Evolutionary conservation across 2,888 invertebrate species (phyloP).

Genomic region (Calliopum simillimum): DNA sequence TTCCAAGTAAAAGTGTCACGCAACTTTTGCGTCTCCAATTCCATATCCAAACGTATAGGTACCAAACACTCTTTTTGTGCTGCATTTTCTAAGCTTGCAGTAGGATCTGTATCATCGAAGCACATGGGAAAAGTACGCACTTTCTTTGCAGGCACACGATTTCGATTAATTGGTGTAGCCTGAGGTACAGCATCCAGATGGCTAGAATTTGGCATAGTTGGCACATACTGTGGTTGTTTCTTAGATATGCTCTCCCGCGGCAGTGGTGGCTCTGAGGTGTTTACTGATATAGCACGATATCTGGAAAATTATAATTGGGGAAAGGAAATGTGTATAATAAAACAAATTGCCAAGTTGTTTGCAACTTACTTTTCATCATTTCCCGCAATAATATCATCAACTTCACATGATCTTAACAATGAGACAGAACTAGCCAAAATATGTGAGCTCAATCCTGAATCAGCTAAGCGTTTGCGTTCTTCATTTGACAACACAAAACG

Average conservation of each 20-base stretch:
- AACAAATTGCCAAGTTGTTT: no score
- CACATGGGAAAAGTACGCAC: slow-evolving; percentile 83
- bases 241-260: slow-evolving; percentile 87
- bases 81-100: slow-evolving; percentile 90
- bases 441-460: no score
- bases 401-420: slow-evolving; percentile 96
- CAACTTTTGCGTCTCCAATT: slow-evolving; percentile 97
- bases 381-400: slow-evolving; percentile 97
- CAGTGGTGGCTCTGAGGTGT: slow-evolving; percentile 85
- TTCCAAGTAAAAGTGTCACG: slow-evolving; percentile 99
- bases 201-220: slow-evolving; percentile 96
- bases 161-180: slow-evolving; percentile 96
- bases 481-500: no score
- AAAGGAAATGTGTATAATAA: slow-evolving; percentile 56
- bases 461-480: no score
- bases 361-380: no score
- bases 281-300: slow-evolving; percentile 94
- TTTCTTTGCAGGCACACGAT: slow-evolving; percentile 92
- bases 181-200: slow-evolving; percentile 99
- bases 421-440: no score
- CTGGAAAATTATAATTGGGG: no score
- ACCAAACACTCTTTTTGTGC: slow-evolving; percentile 91
- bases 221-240: slow-evolving; percentile 91
- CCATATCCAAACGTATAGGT: slow-evolving; percentile 98
- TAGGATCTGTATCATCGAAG: slow-evolving; percentile 95